Percentiles rank a stretch among this genome's conserved stretches.
These are phyloP conservation scores for Helogale parvula DNA, from an alignment of 2,113 vertebrate genomes.

Conservation along the genomic window DNA sequence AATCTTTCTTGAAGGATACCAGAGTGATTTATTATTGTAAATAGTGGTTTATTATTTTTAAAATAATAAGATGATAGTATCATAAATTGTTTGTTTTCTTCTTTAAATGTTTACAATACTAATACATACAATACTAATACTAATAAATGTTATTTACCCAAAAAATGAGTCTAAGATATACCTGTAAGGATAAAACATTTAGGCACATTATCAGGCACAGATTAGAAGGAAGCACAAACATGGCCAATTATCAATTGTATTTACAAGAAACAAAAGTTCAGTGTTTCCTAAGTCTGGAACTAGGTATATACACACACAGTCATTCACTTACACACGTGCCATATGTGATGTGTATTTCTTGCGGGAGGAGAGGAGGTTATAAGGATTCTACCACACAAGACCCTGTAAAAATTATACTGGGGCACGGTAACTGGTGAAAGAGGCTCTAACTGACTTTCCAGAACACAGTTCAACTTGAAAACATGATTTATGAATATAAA, in stretches of 20 bases:
- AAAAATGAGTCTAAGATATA: background rate
- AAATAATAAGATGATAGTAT: constrained; percentile 33
- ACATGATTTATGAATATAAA: background rate
- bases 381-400: background rate
- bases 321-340: background rate
- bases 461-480: background rate
- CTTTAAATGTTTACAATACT: background rate
- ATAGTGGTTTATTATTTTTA: background rate
- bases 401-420: background rate
- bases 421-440: background rate
- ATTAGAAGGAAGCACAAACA: background rate
- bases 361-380: background rate
- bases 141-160: background rate
- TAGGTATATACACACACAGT: background rate
- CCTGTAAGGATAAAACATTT: background rate
- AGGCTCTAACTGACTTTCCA: background rate
- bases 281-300: background rate
- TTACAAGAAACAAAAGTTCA: constrained; percentile 13
- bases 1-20: background rate
- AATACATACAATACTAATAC: no score
- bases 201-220: background rate
- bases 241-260: background rate
- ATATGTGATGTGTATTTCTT: background rate
- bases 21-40: constrained; percentile 25
- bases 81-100: constrained; percentile 20